Evolutionary conservation across 2,797 vertebrate genomes (phyloP), one percentile per base, ranked within the genome.

Genomic region (Sebastes ruberrimus): DNA sequence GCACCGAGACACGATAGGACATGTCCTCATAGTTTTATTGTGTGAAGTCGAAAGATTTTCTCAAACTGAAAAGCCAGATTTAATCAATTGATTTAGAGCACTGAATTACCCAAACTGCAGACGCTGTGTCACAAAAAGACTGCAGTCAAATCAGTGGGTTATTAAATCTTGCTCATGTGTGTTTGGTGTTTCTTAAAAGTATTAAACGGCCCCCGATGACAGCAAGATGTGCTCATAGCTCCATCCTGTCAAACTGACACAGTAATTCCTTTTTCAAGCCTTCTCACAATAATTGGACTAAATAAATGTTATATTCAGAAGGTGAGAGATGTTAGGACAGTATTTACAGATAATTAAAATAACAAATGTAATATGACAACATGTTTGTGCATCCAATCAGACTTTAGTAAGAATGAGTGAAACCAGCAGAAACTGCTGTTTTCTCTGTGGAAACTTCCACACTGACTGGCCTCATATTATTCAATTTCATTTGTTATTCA

Each of bases 401-500:
- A 25, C 10, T 61, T 5, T 2, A 20, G 23, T 32, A 60, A 32
- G 42, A 72, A 53, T 30, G 20, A 57, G 13, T 0, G 4, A 56
- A 76, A 67, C 16, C 13, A 53, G 62, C 32, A 82, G 33, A 78
- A 74, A 63, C 22, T 67, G 35, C 38, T 73, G 78, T 68, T 79
- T 63, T 35, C 71, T 71, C 65, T 23, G 55, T 80, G 49, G 74
- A 88, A 80, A 75, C 38, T 10, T 56, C 35, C 22, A 42, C 77
- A 68, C 66, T 33, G 57, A 42, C 65, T 67, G 64, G 32, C 68
- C 56, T 83, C 77, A 20, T 73, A 71, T 87, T 86, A 74, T 81
- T 88, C 82, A 53, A 72, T 84, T 86, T 69, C 42, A 85, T 89
- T 89, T 80, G 85, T 79, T 90, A 86, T 89, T 90, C 70, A 89